Conservation (phyloP, 2,888 invertebrate species). For the Cotesia congregata region DNA sequence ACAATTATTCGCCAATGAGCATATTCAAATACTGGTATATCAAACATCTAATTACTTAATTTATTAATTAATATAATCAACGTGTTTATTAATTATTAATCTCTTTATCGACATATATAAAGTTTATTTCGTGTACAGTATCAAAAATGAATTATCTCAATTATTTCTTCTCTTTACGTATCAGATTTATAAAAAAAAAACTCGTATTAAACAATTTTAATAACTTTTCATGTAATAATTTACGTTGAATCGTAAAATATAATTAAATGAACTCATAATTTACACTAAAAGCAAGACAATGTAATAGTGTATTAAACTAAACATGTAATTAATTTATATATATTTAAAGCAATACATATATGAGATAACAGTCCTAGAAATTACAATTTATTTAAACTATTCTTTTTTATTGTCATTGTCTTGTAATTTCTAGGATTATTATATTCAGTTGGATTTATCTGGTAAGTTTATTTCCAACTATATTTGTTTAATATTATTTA, state of each 20-base stretch:
- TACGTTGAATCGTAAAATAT: neutral
- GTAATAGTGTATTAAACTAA: constrained; percentile 40
- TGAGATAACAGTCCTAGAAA: neutral
- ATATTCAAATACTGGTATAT: constrained; percentile 68
- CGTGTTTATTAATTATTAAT: constrained; percentile 32
- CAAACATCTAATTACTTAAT: constrained; percentile 63
- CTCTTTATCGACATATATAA: constrained; percentile 23
- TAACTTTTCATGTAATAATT: no score
- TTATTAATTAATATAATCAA: constrained; percentile 46
- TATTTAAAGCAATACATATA: constrained; percentile 54
- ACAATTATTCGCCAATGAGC: constrained; percentile 68
- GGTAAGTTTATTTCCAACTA: constrained; percentile 10
- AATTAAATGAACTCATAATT: constrained; percentile 49
- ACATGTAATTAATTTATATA: no score
- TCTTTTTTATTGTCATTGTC: neutral
- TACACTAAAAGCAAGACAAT: constrained; percentile 62
- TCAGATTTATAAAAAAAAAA: neutral
- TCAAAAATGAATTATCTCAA: constrained; percentile 11
- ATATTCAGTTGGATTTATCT: neutral
- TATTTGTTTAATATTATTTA: neutral
- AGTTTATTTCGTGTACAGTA: constrained; percentile 14
- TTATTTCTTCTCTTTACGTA: constrained; percentile 9
- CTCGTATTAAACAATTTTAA: constrained; percentile 9
- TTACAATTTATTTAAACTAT: neutral
- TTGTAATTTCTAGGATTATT: neutral